Percentiles rank a stretch among this genome's conserved stretches.
These are phyloP conservation scores for Anolis apletophallus DNA, from an alignment of 2,797 vertebrate species.

Conservation along the genomic window DNA sequence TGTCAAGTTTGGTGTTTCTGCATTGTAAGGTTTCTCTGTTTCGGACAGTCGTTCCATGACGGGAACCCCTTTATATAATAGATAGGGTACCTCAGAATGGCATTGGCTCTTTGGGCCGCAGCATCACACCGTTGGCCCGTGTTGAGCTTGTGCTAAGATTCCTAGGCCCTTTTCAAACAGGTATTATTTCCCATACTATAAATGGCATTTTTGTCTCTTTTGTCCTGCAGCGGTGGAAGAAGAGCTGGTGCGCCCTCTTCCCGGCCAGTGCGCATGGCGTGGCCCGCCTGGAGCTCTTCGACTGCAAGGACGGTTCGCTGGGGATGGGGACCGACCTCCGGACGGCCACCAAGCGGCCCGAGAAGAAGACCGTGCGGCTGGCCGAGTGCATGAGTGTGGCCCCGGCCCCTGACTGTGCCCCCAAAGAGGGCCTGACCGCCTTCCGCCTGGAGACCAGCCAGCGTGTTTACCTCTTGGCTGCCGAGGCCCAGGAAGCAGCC, in stretches of 20 bases:
- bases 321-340: constrained; percentile 71
- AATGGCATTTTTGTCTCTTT: too few species aligned
- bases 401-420: constrained; percentile 83
- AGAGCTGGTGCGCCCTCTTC: constrained; percentile 93
- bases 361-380: constrained; percentile 93
- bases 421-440: constrained; percentile 87
- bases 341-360: constrained; percentile 85
- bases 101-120: too few species aligned
- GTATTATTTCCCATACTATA: too few species aligned
- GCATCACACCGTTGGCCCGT: too few species aligned
- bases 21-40: too few species aligned
- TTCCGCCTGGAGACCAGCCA: constrained; percentile 93
- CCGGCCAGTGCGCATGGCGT: constrained; percentile 94
- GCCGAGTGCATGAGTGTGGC: constrained; percentile 92
- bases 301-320: constrained; percentile 79
- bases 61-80: too few species aligned
- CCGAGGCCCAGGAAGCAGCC: constrained; percentile 79
- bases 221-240: constrained; percentile 90
- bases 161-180: too few species aligned
- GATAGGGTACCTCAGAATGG: too few species aligned
- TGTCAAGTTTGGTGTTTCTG: too few species aligned
- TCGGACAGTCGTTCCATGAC: too few species aligned
- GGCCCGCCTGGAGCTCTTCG: constrained; percentile 93
- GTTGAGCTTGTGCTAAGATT: too few species aligned
- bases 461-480: constrained; percentile 89